These are phyloP conservation scores for Pomatorhinus ruficollis DNA, from an alignment of 2,113 vertebrate genomes.

Conservation along the genomic window DNA sequence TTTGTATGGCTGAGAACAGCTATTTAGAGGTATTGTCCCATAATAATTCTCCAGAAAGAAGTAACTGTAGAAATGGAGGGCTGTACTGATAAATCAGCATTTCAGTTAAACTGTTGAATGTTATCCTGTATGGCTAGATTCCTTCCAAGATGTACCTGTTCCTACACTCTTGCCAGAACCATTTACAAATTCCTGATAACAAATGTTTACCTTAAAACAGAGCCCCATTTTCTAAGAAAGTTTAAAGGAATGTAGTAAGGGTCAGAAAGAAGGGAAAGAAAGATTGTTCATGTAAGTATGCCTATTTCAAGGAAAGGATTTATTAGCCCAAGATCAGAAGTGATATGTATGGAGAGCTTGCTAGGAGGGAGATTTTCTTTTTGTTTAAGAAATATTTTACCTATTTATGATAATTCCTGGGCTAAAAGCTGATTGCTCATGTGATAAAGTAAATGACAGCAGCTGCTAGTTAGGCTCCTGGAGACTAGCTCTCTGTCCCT, in stretches of 20 bases:
- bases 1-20: not conserved
- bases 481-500: not conserved
- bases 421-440: not conserved
- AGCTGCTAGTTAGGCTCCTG: not conserved
- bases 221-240: not conserved
- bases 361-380: not conserved
- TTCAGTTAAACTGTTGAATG: not conserved
- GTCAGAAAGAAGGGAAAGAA: not conserved
- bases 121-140: not conserved
- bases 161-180: not conserved
- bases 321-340: not conserved
- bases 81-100: not conserved
- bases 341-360: not conserved
- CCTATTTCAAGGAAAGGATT: not conserved
- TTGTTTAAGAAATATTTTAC: not conserved
- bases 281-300: not conserved
- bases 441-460: not conserved
- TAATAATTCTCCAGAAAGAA: not conserved
- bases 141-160: not conserved
- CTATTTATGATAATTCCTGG: not conserved
- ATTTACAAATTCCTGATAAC: not conserved
- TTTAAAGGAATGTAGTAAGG: not conserved
- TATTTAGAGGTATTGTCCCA: not conserved
- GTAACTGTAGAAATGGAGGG: not conserved
- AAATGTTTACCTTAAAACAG: not conserved